Conservation (phyloP, 2,113 vertebrate species). For the Mesoclemmys tuberculata region DNA sequence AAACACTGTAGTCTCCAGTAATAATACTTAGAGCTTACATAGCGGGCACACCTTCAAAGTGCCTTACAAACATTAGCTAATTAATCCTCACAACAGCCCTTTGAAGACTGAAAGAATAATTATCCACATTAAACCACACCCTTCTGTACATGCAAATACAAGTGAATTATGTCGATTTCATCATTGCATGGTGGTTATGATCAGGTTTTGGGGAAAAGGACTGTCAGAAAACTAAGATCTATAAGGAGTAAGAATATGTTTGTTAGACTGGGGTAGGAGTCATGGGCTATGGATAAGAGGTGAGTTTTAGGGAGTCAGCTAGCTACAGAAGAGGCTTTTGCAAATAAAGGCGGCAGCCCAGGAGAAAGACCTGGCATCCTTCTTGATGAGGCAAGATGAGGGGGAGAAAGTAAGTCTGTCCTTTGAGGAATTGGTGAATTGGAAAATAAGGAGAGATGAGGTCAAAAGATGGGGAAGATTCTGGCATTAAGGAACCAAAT, state of each 20-base stretch:
- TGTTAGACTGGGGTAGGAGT: neutral
- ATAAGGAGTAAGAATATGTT: neutral
- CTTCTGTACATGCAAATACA: neutral
- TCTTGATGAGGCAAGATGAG: neutral
- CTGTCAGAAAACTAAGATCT: neutral
- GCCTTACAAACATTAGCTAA: neutral
- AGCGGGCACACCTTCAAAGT: neutral
- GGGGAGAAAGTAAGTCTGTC: rapidly evolving
- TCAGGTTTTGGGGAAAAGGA: neutral
- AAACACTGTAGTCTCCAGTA: neutral
- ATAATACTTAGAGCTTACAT: rapidly evolving
- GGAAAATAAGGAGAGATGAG: neutral
- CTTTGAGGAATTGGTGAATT: neutral
- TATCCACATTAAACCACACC: neutral
- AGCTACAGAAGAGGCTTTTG: neutral
- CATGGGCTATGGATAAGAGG: rapidly evolving
- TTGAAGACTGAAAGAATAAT: neutral
- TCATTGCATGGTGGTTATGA: neutral
- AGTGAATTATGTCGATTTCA: neutral
- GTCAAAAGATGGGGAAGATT: neutral
- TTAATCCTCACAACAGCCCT: neutral
- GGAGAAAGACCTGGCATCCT: neutral
- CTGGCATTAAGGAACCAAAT: neutral
- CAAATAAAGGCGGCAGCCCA: neutral
- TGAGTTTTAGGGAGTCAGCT: rapidly evolving